These are phyloP conservation scores for Sympetrum striolatum DNA, from an alignment of 2,888 invertebrate genomes.

Conservation along the genomic window DNA sequence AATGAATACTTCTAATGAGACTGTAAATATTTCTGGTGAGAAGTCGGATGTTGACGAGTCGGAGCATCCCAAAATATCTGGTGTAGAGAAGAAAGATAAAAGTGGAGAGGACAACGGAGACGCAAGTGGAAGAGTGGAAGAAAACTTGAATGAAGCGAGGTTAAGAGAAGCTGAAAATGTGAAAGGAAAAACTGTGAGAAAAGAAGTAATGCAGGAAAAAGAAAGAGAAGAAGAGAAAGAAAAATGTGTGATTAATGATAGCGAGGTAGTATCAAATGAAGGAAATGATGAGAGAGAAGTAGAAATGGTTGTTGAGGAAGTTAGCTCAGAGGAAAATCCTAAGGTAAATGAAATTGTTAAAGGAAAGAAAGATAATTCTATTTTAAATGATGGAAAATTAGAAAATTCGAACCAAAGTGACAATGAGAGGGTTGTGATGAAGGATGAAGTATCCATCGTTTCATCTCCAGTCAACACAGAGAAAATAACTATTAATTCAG, in stretches of 20 bases:
- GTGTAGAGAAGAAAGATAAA: background rate
- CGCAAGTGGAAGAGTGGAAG: conserved; percentile 52
- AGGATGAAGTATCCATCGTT: too few species aligned
- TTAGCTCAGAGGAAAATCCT: background rate
- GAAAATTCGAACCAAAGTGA: background rate
- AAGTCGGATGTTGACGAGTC: too few species aligned
- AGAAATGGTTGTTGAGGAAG: background rate
- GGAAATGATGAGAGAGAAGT: conserved; percentile 48
- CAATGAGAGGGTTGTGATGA: too few species aligned
- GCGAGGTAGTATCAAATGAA: conserved; percentile 52
- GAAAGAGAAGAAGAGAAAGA: background rate
- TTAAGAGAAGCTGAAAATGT: too few species aligned
- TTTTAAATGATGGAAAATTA: background rate
- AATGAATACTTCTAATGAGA: too few species aligned
- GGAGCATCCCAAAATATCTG: too few species aligned
- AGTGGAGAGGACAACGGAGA: conserved; percentile 52
- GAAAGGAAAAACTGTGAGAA: background rate
- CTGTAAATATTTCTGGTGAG: too few species aligned
- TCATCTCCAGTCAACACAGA: too few species aligned
- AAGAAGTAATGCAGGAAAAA: background rate
- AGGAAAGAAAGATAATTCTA: background rate
- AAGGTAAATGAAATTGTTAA: background rate
- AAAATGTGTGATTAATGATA: conserved; percentile 52
- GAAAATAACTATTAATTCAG: too few species aligned
- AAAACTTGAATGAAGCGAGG: background rate